Conservation (phyloP, 2,797 vertebrate genomes). For the Craterocephalus amniculus region DNA sequence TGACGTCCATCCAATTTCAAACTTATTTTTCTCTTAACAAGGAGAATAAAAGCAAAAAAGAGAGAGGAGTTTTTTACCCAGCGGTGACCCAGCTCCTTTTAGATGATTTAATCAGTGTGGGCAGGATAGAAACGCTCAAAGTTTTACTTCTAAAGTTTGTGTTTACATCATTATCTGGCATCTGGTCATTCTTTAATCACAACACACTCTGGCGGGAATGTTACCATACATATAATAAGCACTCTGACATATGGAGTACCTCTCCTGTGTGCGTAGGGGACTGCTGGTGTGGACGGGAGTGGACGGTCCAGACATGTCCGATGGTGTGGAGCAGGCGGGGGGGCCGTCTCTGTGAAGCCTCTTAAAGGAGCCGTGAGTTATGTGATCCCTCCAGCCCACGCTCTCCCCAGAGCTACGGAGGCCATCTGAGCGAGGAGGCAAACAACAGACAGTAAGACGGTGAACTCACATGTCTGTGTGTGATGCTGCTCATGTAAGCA, state of each 20-base stretch:
- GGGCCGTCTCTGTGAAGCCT: slow-evolving; percentile 77
- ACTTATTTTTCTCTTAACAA: neutral
- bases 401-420: slow-evolving; percentile 76
- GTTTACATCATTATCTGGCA: too few relatives aligned
- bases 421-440: slow-evolving; percentile 63
- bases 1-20: neutral
- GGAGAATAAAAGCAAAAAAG: neutral
- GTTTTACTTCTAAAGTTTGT: too few relatives aligned
- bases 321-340: slow-evolving; percentile 78
- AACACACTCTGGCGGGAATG: too few relatives aligned
- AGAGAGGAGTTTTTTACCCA: neutral
- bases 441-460: too few relatives aligned
- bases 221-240: neutral
- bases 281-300: slow-evolving; percentile 87
- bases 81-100: neutral
- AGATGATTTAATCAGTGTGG: neutral
- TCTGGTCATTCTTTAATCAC: too few relatives aligned
- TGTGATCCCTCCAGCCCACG: slow-evolving; percentile 85
- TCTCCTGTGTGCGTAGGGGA: slow-evolving; percentile 80
- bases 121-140: neutral
- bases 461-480: neutral
- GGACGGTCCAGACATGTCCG: slow-evolving; percentile 82
- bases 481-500: slow-evolving; percentile 7
- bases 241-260: slow-evolving; percentile 61
- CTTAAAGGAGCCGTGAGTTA: slow-evolving; percentile 82